Base-by-base conservation (phyloP, 2,797 vertebrate genomes). In the Manis crassicaudata region DNA sequence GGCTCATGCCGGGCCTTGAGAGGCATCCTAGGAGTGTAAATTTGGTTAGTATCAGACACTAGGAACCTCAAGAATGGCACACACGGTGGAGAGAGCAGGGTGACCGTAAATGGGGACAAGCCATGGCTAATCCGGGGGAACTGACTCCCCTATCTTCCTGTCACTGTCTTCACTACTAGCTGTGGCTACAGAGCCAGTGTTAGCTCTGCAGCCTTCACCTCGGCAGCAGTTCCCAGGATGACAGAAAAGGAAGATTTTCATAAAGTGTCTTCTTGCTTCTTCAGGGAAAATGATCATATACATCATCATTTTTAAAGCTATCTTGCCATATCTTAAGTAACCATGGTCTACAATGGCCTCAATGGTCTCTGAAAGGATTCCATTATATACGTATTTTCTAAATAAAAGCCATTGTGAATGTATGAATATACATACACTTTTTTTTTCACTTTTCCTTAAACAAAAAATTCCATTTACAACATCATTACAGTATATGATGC, bases 31-130 rank as follows among this genome's bases (percentile, higher is more conserved):
- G 32, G 35, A 12, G 52, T 37, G 23, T 29, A 35, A 8, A 46
- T 0, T 58, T 37, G 16, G 21, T 40, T 32, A 43, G 6, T 21
- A 35, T 16, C 8, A 35, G n/a, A 0, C 37, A 32, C 6, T 2
- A 13, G 11, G 27, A 75, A 52, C 27, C 8, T 50, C 25, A 40
- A 40, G 37, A 67, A 82, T 18, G 40, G 37, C 12, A 2, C 27
- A 13, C 16, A n/a, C 12, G 14, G 13, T n/a, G 76, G 16, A 21
- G 32, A 63, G 17, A 13, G 46, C 46, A 40, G 21, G 32, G 1
- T 17, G 27, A 43, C 27, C 17, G 8, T 7, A 86, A 18, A 25
- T 3, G 3, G 10, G 8, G 60, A 80, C 17, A 13, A 86, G 16
- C 21, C 25, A 25, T 25, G 13, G 32, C 35, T 70, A 63, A 27